A percentile compares a stretch with the other conserved stretches of the same genome.
Conservation (phyloP, 2,113 vertebrate genomes). For the Sebastes schlegelii region DNA sequence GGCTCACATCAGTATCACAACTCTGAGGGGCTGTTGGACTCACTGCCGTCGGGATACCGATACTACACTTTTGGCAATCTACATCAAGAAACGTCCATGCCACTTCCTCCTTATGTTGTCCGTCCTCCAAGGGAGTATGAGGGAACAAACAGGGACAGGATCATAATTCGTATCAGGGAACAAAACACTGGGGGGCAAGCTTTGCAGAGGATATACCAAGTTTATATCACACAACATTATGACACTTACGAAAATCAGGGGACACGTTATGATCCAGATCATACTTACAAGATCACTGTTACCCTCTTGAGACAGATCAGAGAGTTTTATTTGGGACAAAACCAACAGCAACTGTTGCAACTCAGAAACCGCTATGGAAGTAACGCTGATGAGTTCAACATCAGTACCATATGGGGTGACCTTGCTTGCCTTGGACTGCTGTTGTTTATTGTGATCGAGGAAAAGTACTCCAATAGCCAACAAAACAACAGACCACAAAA, state of each 20-base stretch:
- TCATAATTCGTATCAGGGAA: slow-evolving; percentile 59
- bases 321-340: slow-evolving; percentile 48
- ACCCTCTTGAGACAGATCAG: slow-evolving; percentile 60
- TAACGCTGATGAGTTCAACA: not conserved
- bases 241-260: slow-evolving; percentile 2
- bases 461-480: slow-evolving; percentile 6
- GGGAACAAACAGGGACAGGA: slow-evolving; percentile 58
- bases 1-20: too few species aligned
- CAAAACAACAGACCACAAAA: not conserved
- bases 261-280: slow-evolving; percentile 55
- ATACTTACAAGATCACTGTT: slow-evolving; percentile 62
- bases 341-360: not conserved
- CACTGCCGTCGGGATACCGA: too few species aligned
- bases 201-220: slow-evolving; percentile 26
- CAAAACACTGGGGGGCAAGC: fast-evolving
- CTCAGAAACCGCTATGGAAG: slow-evolving; percentile 54
- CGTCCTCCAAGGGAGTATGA: too few species aligned
- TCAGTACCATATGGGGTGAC: slow-evolving; percentile 52
- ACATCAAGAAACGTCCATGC: too few species aligned
- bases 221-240: slow-evolving; percentile 73
- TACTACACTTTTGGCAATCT: too few species aligned
- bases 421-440: slow-evolving; percentile 69
- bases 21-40: too few species aligned
- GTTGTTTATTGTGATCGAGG: slow-evolving; percentile 59
- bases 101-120: too few species aligned